Conservation (phyloP, 2,888 invertebrate genomes). For the Rhogogaster chlorosoma region DNA sequence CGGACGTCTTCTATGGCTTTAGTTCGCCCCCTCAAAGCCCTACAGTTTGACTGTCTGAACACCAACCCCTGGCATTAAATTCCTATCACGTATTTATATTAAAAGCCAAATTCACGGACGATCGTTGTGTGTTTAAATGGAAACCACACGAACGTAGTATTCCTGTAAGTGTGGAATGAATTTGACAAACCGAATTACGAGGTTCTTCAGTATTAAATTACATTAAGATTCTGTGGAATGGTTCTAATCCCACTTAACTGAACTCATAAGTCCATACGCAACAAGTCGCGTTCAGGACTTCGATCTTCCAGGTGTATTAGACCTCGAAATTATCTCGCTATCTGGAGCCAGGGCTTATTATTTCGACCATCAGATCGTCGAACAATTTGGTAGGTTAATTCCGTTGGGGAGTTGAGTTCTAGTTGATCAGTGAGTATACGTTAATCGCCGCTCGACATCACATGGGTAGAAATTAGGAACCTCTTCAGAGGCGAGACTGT, state of each 20-base stretch:
- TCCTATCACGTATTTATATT: conserved; percentile 11
- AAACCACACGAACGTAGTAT: not conserved
- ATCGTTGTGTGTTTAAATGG: not conserved
- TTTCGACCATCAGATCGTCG: not conserved
- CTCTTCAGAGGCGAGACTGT: conserved; percentile 14
- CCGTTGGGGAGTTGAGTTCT: not conserved
- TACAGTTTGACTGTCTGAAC: not conserved
- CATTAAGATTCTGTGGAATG: not conserved
- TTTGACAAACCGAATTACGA: conserved; percentile 21
- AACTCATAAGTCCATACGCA: not conserved
- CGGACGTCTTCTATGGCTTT: not conserved
- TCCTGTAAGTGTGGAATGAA: conserved; percentile 1
- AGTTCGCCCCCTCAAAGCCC: not conserved
- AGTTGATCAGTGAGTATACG: conserved; percentile 20
- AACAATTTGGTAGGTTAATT: not conserved
- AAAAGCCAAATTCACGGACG: not conserved
- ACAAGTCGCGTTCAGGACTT: conserved; percentile 20
- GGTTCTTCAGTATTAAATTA: not conserved
- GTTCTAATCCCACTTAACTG: not conserved
- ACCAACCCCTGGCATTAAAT: not conserved
- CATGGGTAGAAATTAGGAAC: conserved; percentile 18
- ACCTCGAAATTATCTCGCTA: not conserved
- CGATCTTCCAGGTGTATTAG: not conserved
- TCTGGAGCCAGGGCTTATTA: not conserved
- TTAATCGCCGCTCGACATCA: conserved; percentile 17